These are phyloP conservation scores for Drosophila atripex DNA, from an alignment of 2,888 invertebrate species.

Conservation along the genomic window DNA sequence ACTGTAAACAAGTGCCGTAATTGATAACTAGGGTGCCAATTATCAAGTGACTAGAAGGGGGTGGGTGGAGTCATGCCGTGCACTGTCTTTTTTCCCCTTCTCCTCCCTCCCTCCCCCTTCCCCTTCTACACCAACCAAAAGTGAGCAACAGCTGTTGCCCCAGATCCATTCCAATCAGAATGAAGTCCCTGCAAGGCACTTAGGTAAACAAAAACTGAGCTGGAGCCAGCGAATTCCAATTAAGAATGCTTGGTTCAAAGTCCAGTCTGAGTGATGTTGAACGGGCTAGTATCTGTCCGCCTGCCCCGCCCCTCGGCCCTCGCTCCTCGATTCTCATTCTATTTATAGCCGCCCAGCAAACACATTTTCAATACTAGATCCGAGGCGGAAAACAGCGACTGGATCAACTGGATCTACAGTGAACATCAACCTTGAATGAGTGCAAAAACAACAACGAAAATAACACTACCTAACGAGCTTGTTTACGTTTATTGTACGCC, in stretches of 20 bases:
- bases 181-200: constrained; percentile 31
- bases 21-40: neutral
- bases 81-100: neutral
- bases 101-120: neutral
- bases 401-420: constrained; percentile 42
- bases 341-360: constrained; percentile 32
- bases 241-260: constrained; percentile 32
- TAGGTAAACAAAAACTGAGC: constrained; percentile 14
- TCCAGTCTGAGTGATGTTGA: constrained; percentile 25
- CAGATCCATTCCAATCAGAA: constrained; percentile 37
- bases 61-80: neutral
- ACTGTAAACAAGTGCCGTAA: constrained; percentile 17
- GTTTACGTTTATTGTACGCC: constrained; percentile 67
- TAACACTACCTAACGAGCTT: constrained; percentile 70
- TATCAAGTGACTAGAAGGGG: neutral
- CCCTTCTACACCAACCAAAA: neutral
- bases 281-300: constrained; percentile 14
- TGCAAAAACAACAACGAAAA: constrained; percentile 48
- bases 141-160: constrained; percentile 43
- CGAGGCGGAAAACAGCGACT: constrained; percentile 9
- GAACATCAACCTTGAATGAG: constrained; percentile 62
- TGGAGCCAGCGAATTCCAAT: too few relatives aligned
- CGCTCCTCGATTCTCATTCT: constrained; percentile 6
- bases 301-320: neutral
- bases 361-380: constrained; percentile 28